A percentile compares a stretch with the other conserved stretches of the same genome.
Evolutionary conservation across 2,113 vertebrate species (phyloP).

Genomic region (Larimichthys crocea): DNA sequence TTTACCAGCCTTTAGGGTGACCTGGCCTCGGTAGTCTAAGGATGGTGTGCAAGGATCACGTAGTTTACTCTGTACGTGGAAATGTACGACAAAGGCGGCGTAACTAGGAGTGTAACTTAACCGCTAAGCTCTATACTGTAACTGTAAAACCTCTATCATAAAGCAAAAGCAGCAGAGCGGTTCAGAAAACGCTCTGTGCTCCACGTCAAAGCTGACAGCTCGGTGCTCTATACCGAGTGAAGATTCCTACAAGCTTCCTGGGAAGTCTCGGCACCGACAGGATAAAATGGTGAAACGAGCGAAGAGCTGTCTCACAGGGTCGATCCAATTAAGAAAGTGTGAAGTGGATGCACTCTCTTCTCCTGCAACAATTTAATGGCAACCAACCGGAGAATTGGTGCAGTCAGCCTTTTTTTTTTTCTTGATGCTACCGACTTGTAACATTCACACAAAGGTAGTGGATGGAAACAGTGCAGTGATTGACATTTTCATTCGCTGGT

Average conservation of each 20-base stretch:
- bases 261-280: slow-evolving; percentile 32
- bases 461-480: background rate
- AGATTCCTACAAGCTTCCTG: slow-evolving; percentile 42
- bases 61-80: slow-evolving; percentile 6
- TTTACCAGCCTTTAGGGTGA: slow-evolving; percentile 74
- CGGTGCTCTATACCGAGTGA: slow-evolving; percentile 36
- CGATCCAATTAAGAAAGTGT: slow-evolving; percentile 6
- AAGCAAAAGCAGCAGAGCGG: slow-evolving; percentile 46
- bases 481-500: too few species aligned
- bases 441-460: background rate
- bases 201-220: slow-evolving; percentile 68
- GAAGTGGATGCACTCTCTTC: background rate
- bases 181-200: slow-evolving; percentile 60
- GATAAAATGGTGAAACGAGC: slow-evolving; percentile 28
- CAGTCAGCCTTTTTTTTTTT: background rate
- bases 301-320: background rate
- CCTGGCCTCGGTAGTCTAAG: slow-evolving; percentile 50
- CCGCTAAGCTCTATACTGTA: slow-evolving; percentile 6
- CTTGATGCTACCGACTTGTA: background rate
- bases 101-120: background rate
- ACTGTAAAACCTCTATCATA: slow-evolving; percentile 10
- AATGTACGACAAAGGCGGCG: too few species aligned
- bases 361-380: too few species aligned
- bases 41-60: slow-evolving; percentile 30
- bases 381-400: background rate